Evolutionary conservation across 2,113 vertebrate species (phyloP).

Genomic region (Rhombomys opimus): DNA sequence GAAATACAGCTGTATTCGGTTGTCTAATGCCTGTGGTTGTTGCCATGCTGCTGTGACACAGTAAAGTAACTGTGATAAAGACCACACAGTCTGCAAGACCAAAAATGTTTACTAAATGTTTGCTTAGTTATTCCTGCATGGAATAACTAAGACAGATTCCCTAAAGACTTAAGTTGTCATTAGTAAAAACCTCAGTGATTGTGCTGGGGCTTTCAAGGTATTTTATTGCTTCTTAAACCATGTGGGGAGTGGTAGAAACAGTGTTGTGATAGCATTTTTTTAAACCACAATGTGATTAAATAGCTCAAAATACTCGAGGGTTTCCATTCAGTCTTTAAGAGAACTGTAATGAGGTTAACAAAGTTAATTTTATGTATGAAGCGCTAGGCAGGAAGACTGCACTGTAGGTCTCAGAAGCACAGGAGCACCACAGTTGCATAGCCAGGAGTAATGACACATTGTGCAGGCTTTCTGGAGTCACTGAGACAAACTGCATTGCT

Average conservation of each 20-base stretch:
- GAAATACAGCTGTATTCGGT: neutral
- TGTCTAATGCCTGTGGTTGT: neutral
- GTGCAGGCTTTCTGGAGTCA: neutral
- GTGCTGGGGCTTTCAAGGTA: conserved; percentile 1
- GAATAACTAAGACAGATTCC: conserved; percentile 28
- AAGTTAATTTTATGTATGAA: conserved; percentile 53
- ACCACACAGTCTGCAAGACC: neutral
- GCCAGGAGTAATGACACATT: neutral
- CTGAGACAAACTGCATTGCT: neutral
- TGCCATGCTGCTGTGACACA: neutral
- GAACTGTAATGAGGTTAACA: neutral
- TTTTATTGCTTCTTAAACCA: conserved; percentile 57
- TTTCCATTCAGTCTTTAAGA: conserved; percentile 10
- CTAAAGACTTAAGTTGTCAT: conserved; percentile 49
- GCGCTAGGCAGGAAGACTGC: neutral
- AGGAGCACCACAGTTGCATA: neutral
- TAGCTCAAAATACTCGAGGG: conserved; percentile 40
- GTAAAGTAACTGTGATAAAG: neutral
- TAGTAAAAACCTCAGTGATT: neutral
- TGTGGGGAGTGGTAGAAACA: neutral
- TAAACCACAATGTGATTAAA: conserved; percentile 37
- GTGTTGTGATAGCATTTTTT: conserved; percentile 13
- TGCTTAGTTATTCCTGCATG: neutral
- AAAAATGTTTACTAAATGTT: conserved; percentile 15
- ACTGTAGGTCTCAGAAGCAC: neutral